Evolutionary conservation across 2,888 invertebrate species (phyloP), one percentile per base, ranked within the genome.

Genomic region (Timandra comae): DNA sequence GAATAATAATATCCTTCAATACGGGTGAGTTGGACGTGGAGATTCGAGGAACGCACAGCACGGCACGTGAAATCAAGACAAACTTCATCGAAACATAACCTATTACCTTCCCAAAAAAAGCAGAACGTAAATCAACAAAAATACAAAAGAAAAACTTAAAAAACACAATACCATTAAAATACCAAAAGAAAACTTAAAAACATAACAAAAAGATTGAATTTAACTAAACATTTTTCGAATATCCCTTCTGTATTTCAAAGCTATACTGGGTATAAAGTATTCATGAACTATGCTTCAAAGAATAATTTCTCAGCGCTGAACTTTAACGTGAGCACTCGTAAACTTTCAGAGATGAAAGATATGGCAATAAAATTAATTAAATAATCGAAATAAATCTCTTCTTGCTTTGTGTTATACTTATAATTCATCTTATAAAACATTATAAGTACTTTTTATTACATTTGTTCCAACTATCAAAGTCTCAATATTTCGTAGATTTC

Each of bases 1-100:
- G 68, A 71, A 72, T 77, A 74, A 62, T 69, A 71, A 72, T 68
- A 64, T 57, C 45, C 47, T n/a, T n/a, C n/a, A n/a, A n/a, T n/a
- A n/a, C n/a, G n/a, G n/a, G n/a, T n/a, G n/a, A n/a, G n/a, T n/a
- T n/a, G n/a, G n/a, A n/a, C n/a, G n/a, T n/a, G n/a, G n/a, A n/a
- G n/a, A n/a, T n/a, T n/a, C n/a, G n/a, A n/a, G n/a, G n/a, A n/a
- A n/a, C n/a, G n/a, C n/a, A n/a, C n/a, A n/a, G n/a, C n/a, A n/a
- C n/a, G n/a, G n/a, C n/a, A n/a, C n/a, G n/a, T n/a, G n/a, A n/a
- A n/a, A n/a, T n/a, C n/a, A n/a, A n/a, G n/a, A n/a, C n/a, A n/a
- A n/a, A n/a, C n/a, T n/a, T n/a, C n/a, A n/a, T n/a, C n/a, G n/a
- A n/a, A n/a, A n/a, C n/a, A n/a, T n/a, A n/a, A n/a, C n/a, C n/a